Conservation (phyloP, 2,888 invertebrate species). For the Xiphydria camelus region DNA sequence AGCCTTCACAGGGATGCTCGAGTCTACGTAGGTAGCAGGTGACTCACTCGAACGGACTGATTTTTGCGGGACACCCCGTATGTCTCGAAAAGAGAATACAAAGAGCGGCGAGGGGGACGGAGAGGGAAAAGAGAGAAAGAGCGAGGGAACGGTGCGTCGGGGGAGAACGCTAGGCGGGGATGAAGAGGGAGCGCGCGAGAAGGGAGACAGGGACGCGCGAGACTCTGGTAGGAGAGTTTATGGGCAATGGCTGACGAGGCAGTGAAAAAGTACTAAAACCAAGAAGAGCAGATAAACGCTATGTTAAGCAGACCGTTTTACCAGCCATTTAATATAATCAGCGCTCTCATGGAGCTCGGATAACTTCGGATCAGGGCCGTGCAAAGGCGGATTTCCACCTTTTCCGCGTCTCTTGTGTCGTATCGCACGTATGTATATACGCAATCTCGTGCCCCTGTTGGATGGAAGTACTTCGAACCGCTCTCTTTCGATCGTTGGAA, state of each 20-base stretch:
- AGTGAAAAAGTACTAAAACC: conserved; percentile 58
- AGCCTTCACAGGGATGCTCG: too few species aligned
- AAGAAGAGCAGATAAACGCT: conserved; percentile 57
- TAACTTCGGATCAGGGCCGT: conserved; percentile 37
- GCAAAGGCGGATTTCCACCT: conserved; percentile 25
- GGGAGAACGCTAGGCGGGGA: conserved; percentile 10
- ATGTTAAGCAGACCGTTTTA: conserved; percentile 58
- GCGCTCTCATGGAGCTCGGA: conserved; percentile 38
- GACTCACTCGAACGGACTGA: too few species aligned
- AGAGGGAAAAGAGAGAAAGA: conserved; percentile 6
- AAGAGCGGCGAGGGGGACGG: conserved; percentile 6
- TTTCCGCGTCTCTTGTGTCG: conserved; percentile 18
- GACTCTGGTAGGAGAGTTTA: conserved; percentile 48
- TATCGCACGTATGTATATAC: too few species aligned
- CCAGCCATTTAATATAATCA: conserved; percentile 58
- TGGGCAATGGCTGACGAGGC: conserved; percentile 57
- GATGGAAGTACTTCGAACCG: too few species aligned
- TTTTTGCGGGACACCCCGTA: too few species aligned
- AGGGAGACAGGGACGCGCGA: conserved; percentile 15
- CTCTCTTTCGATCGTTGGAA: too few species aligned
- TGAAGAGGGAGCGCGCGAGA: conserved; percentile 13
- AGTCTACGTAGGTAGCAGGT: too few species aligned
- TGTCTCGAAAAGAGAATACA: background rate
- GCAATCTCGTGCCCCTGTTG: too few species aligned
- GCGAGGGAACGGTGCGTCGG: conserved; percentile 11